Evolutionary conservation across 2,888 invertebrate species (phyloP), one percentile per base, ranked within the genome.

Genomic region (Lycocerus yunnanus): DNA sequence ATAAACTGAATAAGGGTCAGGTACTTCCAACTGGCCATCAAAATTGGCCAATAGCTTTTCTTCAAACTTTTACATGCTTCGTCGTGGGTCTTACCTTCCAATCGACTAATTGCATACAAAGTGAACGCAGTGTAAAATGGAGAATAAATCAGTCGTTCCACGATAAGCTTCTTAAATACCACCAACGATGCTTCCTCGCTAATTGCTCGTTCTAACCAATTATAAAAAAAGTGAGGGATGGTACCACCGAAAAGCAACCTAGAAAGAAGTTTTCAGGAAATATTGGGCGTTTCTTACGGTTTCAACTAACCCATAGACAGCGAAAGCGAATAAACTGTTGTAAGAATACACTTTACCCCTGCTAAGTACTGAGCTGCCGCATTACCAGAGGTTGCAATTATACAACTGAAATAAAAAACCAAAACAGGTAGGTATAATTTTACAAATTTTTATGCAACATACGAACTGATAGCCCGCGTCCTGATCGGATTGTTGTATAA

Each of bases 391-490:
- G 92, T 89, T 9, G 94, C 93, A 72, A 95, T 89, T 2, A 92
- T 85, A 85, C 92, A 93, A 82, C 95, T 95, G 85, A 79, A 91
- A 87, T 78, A 79, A 59, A 73, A 66, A 68, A 15, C 66, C 68
- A 59, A 43, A n/a, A 61, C 61, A 69, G 20, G 69, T 69, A 69
- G 14, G 61, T 27, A 14, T 21, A 70, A 77, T 61, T 70, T 72
- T 66, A 69, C 58, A 63, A 69, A 76, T 5, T n/a, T 43, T 43
- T 43, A n/a, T 1, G 1, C n/a, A 72, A 79, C 87, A 89, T 89
- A 95, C 95, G 94, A 94, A 74, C 93, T 94, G 69, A 95, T 87
- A 58, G 94, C 92, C 88, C 94, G 94, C 1, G 95, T 95, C 84
- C 91, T 91, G 70, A 95, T 88, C 0, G 95, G 95, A 86, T 93